These are phyloP conservation scores for Linurgus olivaceus DNA, from an alignment of 2,797 vertebrate genomes.

Conservation along the genomic window DNA sequence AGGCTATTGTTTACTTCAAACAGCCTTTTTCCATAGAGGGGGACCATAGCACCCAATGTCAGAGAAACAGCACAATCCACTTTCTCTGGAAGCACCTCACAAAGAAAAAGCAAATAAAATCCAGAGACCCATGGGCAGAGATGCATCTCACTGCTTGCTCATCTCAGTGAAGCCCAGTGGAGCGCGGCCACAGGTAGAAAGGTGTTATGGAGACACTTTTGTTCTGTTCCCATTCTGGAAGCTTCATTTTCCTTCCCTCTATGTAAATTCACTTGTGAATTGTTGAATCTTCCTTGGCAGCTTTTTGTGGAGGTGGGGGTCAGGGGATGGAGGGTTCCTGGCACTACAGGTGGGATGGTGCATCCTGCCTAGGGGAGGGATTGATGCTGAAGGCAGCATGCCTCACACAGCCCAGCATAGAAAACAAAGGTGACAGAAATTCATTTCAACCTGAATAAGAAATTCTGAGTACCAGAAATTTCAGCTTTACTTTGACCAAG, in stretches of 20 bases:
- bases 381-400: background rate
- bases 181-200: background rate
- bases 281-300: background rate
- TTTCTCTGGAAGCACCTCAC: background rate
- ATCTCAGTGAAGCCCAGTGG: background rate
- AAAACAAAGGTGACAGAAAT: background rate
- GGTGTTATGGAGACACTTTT: background rate
- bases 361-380: background rate
- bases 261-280: background rate
- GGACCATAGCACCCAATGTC: background rate
- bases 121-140: background rate
- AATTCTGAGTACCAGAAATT: background rate
- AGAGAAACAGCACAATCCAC: background rate
- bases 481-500: background rate
- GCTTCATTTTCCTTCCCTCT: background rate
- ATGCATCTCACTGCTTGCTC: background rate
- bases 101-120: background rate
- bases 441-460: background rate
- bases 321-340: background rate
- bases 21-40: background rate
- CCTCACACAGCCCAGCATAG: background rate
- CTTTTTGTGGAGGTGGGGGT: background rate
- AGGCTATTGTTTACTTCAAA: background rate
- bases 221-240: background rate
- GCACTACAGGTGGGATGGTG: accelerated